Conservation (phyloP, 92 coral and sea anemone genomes). For the Zoanthus gigantus region DNA sequence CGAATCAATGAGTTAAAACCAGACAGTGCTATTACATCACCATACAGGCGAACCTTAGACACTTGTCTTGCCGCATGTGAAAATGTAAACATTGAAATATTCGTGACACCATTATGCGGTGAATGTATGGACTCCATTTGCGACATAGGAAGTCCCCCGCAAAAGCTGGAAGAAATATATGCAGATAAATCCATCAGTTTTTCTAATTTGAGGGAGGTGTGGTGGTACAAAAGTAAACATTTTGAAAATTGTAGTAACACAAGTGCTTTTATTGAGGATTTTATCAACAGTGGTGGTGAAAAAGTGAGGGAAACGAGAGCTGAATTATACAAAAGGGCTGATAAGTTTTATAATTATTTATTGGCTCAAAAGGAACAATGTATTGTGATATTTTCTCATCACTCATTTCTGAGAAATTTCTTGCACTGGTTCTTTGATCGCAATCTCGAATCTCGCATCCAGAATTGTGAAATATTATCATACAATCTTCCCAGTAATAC, state of each 20-base stretch:
- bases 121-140: constrained; percentile 55
- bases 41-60: constrained; percentile 59
- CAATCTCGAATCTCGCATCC: neutral
- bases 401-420: constrained; percentile 52
- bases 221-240: constrained; percentile 51
- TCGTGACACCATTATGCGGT: constrained; percentile 58
- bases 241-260: neutral
- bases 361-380: constrained; percentile 51
- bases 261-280: constrained; percentile 47
- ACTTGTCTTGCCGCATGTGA: constrained; percentile 63
- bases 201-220: constrained; percentile 54
- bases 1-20: constrained; percentile 40
- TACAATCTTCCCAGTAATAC: constrained; percentile 8
- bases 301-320: constrained; percentile 40
- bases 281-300: constrained; percentile 48
- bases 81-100: constrained; percentile 22
- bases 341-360: constrained; percentile 57
- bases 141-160: constrained; percentile 65
- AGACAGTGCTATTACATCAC: constrained; percentile 50
- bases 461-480: constrained; percentile 43
- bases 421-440: constrained; percentile 42
- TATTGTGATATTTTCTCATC: constrained; percentile 62
- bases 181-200: constrained; percentile 41
- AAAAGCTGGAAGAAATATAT: constrained; percentile 44
- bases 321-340: constrained; percentile 51